Percentiles rank a stretch among this genome's conserved stretches.
Evolutionary conservation across 2,888 invertebrate species (phyloP).

Genomic region (Meliscaeva auricollis): DNA sequence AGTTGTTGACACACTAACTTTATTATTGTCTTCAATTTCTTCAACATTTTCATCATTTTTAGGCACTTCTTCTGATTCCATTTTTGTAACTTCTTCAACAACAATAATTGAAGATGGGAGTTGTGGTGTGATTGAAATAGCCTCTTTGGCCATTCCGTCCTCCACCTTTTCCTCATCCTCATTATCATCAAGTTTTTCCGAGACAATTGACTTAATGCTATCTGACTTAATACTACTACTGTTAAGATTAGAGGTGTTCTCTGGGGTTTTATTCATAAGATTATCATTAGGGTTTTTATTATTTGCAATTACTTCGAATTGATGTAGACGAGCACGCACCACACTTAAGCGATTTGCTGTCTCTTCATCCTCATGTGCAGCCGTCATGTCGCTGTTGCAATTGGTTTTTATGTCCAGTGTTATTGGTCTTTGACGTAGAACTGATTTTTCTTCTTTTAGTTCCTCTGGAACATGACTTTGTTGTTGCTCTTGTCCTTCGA

Average conservation of each 20-base stretch:
- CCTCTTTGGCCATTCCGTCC: slow-evolving; percentile 20
- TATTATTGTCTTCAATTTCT: slow-evolving; percentile 34
- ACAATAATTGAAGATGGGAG: background rate
- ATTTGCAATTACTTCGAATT: slow-evolving; percentile 80
- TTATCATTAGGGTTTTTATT: slow-evolving; percentile 77
- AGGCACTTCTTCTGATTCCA: slow-evolving; percentile 73
- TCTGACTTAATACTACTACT: slow-evolving; percentile 72
- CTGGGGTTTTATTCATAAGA: slow-evolving; percentile 64
- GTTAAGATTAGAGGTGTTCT: slow-evolving; percentile 66
- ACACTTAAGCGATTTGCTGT: slow-evolving; percentile 79
- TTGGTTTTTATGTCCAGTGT: slow-evolving; percentile 64
- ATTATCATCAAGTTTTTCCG: slow-evolving; percentile 45
- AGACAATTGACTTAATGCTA: slow-evolving; percentile 53
- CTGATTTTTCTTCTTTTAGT: slow-evolving; percentile 39
- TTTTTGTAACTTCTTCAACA: slow-evolving; percentile 50
- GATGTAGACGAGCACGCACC: slow-evolving; percentile 80
- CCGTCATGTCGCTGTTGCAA: slow-evolving; percentile 62
- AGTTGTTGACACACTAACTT: slow-evolving; percentile 54
- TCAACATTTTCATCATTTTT: slow-evolving; percentile 57
- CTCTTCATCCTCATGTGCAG: slow-evolving; percentile 74
- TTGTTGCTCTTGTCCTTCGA: slow-evolving; percentile 1
- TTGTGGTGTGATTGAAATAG: slow-evolving; percentile 24
- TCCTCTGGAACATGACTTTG: background rate
- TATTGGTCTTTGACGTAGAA: slow-evolving; percentile 59
- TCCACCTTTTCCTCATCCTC: slow-evolving; percentile 22